Percentiles rank a stretch among this genome's conserved stretches.
Evolutionary conservation across 2,797 vertebrate species (phyloP).

Genomic region (Lacerta bilineata): DNA sequence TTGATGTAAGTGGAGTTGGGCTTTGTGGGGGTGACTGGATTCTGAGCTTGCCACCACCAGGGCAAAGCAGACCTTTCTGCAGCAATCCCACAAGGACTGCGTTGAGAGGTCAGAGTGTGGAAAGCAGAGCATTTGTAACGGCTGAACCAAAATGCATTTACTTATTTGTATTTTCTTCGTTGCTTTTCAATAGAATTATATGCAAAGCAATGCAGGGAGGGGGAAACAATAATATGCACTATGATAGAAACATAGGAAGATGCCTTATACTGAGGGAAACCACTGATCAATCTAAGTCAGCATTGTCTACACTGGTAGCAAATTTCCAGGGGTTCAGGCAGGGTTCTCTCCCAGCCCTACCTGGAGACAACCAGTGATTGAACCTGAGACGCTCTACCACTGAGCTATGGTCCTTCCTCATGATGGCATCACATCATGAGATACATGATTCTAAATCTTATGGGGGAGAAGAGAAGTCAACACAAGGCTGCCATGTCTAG

Average conservation of each 20-base stretch:
- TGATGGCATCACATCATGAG: neutral
- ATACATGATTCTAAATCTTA: neutral
- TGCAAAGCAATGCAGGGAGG: neutral
- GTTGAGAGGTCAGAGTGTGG: neutral
- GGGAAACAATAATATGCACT: too few species aligned
- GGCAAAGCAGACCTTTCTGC: neutral
- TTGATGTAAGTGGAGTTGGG: neutral
- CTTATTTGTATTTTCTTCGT: neutral
- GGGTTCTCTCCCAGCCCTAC: too few species aligned
- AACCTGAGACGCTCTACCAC: too few species aligned
- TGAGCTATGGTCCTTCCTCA: too few species aligned
- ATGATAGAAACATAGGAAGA: too few species aligned
- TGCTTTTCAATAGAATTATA: neutral
- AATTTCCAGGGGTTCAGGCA: too few species aligned
- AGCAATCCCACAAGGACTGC: neutral
- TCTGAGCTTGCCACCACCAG: neutral
- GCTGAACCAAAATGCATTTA: neutral
- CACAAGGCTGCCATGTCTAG: neutral
- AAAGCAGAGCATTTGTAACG: neutral
- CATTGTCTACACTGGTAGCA: too few species aligned
- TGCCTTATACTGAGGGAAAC: too few species aligned
- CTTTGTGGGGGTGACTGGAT: neutral
- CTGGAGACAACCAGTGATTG: too few species aligned
- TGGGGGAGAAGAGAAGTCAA: neutral
- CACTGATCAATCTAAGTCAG: too few species aligned